A percentile compares a stretch with the other conserved stretches of the same genome.
phyloP scores from a whole-genome alignment of 37 sponge, comb jelly and placozoan species.

The Tethya wilhelma region DNA sequence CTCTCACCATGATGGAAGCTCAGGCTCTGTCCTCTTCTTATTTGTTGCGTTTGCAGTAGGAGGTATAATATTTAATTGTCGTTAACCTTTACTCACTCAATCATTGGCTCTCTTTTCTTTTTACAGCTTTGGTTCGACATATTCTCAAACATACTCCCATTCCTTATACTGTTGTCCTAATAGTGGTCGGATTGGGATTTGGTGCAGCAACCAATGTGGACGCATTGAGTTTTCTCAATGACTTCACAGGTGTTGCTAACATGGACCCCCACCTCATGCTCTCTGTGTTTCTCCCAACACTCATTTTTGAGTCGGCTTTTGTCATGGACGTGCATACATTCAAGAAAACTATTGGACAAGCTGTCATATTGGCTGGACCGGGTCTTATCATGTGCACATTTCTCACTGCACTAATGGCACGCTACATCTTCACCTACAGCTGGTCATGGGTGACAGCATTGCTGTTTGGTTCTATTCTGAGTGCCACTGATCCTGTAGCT shows the following conservation, averaged over 20 bases:
- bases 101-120: too few species aligned
- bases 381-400: conserved; percentile 72
- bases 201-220: conserved; percentile 53
- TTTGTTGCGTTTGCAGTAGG: conserved; percentile 62
- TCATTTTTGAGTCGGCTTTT: conserved; percentile 94
- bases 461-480: conserved; percentile 85
- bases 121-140: conserved; percentile 74
- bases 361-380: conserved; percentile 83
- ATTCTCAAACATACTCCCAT: conserved; percentile 72
- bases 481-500: conserved; percentile 96
- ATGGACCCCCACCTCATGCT: conserved; percentile 92
- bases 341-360: conserved; percentile 87
- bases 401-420: conserved; percentile 76
- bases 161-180: conserved; percentile 91
- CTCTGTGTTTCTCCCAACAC: conserved; percentile 86
- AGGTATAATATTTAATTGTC: conserved; percentile 35
- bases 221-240: conserved; percentile 9
- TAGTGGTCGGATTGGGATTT: conserved; percentile 72
- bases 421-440: conserved; percentile 85
- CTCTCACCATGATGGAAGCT: neutral
- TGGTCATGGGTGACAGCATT: conserved; percentile 87
- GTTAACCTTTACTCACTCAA: too few species aligned
- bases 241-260: conserved; percentile 69
- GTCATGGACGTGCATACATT: conserved; percentile 94
- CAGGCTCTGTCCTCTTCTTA: conserved; percentile 48